Conservation (phyloP, 2,113 vertebrate species). For the Thermophis baileyi region DNA sequence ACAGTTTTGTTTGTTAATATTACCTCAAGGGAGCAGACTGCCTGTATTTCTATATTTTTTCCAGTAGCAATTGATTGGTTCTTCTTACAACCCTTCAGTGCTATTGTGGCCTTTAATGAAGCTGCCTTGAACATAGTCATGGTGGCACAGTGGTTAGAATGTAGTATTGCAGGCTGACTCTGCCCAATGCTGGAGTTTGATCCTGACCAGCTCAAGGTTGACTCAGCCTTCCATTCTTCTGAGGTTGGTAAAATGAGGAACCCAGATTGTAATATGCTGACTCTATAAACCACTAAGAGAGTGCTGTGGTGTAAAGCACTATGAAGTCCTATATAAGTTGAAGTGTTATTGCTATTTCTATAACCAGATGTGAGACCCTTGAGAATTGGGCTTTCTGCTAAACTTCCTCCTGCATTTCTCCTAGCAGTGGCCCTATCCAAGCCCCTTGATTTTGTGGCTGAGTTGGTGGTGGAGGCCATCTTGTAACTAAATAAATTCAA, state of each 20-base stretch:
- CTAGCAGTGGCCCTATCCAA: not conserved
- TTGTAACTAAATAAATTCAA: not conserved
- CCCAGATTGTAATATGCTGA: not conserved
- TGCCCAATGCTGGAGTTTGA: not conserved
- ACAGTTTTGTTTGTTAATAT: not conserved
- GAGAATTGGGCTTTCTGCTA: not conserved
- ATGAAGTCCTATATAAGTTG: not conserved
- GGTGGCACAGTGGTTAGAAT: not conserved
- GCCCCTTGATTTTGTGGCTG: not conserved
- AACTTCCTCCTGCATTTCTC: not conserved
- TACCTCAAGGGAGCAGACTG: not conserved
- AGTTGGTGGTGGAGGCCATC: not conserved
- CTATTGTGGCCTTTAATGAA: not conserved
- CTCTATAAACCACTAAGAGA: not conserved
- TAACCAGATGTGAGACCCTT: not conserved
- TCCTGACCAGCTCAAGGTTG: not conserved
- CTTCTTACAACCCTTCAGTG: not conserved
- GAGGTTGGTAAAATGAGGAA: not conserved
- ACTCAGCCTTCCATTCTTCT: not conserved
- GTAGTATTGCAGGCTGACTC: not conserved
- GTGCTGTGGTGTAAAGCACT: not conserved
- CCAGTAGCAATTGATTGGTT: not conserved
- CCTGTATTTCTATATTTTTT: not conserved
- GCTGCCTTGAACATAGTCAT: not conserved
- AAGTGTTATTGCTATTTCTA: not conserved